phyloP scores from a whole-genome alignment of 1,140 invertebrate genomes.

The Diorhabda sublineata region DNA sequence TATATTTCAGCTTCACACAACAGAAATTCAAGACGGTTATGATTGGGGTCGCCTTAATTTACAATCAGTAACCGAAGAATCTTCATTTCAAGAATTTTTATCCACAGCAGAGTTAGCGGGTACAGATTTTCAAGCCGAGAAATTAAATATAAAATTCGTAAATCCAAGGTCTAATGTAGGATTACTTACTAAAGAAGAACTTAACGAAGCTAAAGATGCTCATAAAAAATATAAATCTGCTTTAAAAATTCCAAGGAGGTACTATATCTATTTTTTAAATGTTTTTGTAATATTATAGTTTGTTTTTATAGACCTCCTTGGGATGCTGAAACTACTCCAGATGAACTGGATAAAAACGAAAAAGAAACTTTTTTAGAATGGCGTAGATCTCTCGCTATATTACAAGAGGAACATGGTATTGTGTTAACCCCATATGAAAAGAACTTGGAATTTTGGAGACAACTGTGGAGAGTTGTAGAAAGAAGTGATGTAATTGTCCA shows the following conservation, averaged over 20 bases:
- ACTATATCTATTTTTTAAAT: conserved; percentile 9
- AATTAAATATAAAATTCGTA: conserved; percentile 79
- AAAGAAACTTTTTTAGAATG: conserved; percentile 82
- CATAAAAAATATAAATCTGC: conserved; percentile 64
- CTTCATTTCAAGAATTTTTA: conserved; percentile 92
- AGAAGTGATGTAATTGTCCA: conserved; percentile 93
- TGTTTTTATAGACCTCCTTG: conserved; percentile 68
- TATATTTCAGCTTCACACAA: conserved; percentile 72
- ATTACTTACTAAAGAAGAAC: conserved; percentile 63
- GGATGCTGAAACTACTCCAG: conserved; percentile 67
- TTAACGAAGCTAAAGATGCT: conserved; percentile 53
- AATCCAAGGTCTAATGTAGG: conserved; percentile 59
- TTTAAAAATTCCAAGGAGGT: conserved; percentile 74
- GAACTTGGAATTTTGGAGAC: conserved; percentile 97
- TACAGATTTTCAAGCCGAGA: conserved; percentile 88
- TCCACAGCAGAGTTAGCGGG: conserved; percentile 90
- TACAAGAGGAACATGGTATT: conserved; percentile 79
- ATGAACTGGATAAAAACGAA: conserved; percentile 75
- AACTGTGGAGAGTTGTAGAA: conserved; percentile 97
- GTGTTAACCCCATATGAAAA: conserved; percentile 95
- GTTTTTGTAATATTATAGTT: not conserved
- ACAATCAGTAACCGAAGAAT: conserved; percentile 93
- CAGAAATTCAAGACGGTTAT: conserved; percentile 83
- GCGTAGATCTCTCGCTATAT: conserved; percentile 71
- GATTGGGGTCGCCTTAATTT: conserved; percentile 87